Conservation (phyloP, 2,888 invertebrate genomes). For the Tetranychus truncatus region DNA sequence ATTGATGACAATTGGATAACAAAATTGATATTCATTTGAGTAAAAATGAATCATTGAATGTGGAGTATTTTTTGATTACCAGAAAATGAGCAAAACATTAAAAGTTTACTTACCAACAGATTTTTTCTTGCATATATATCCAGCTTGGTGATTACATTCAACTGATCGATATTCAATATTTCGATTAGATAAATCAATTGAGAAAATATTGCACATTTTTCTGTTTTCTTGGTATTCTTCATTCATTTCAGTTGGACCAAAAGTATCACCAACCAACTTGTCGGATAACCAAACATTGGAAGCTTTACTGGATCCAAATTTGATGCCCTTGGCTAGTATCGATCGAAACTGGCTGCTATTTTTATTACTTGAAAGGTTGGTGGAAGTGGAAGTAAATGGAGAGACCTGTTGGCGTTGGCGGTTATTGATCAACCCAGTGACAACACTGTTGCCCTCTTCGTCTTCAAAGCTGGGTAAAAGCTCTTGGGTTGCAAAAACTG, state of each 20-base stretch:
- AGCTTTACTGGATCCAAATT: not conserved
- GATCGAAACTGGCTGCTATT: not conserved
- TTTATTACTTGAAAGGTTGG: not conserved
- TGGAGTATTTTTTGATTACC: not conserved
- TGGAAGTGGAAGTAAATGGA: not conserved
- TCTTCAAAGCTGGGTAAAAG: not conserved
- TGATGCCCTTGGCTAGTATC: not conserved
- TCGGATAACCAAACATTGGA: not conserved
- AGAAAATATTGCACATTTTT: conserved; percentile 6
- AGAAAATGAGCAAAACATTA: not conserved
- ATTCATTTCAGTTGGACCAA: conserved; percentile 4
- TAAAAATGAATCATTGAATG: too few relatives aligned
- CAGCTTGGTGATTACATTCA: conserved; percentile 26
- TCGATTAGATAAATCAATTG: not conserved
- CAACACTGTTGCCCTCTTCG: not conserved
- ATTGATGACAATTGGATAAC: too few relatives aligned
- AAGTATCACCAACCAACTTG: not conserved
- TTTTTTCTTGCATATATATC: conserved; percentile 29
- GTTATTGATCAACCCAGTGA: not conserved
- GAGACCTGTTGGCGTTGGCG: not conserved
- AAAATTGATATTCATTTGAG: too few relatives aligned
- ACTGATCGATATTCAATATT: conserved; percentile 19
- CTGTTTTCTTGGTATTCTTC: not conserved
- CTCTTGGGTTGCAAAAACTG: conserved; percentile 5
- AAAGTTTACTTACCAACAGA: conserved; percentile 25